Percentiles rank a stretch among this genome's conserved stretches.
Evolutionary conservation across 2,888 invertebrate species (phyloP).

Genomic region (Hemaris fuciformis): DNA sequence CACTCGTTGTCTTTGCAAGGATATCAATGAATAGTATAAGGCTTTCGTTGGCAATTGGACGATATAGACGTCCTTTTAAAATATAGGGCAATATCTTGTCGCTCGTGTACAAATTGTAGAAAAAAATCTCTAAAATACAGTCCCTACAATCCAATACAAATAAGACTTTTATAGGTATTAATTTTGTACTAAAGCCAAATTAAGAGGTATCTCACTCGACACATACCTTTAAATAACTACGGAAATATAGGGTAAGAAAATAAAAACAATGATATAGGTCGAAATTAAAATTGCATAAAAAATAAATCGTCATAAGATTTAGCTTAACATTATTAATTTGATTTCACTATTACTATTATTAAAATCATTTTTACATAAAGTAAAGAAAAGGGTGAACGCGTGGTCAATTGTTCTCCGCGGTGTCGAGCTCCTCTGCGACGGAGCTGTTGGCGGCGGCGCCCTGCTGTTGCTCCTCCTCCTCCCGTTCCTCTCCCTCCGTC

Average conservation of each 20-base stretch:
- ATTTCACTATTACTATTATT: slow-evolving; percentile 35
- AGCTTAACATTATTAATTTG: slow-evolving; percentile 45
- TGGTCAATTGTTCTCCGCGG: not conserved
- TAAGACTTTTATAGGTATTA: too few species aligned
- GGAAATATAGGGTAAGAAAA: slow-evolving; percentile 3
- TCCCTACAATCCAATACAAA: too few species aligned
- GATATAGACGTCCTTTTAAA: too few species aligned
- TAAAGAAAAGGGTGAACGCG: not conserved
- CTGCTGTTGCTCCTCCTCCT: not conserved
- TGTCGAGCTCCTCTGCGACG: not conserved
- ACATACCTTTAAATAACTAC: not conserved
- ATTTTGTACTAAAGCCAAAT: too few species aligned
- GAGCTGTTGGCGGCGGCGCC: not conserved
- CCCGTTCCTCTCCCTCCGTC: not conserved
- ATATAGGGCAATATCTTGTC: too few species aligned
- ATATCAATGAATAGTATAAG: too few species aligned
- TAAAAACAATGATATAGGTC: slow-evolving; percentile 29
- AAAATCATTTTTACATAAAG: slow-evolving; percentile 20
- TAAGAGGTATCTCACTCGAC: too few species aligned
- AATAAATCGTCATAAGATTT: slow-evolving; percentile 35
- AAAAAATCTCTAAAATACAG: too few species aligned
- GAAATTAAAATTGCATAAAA: slow-evolving; percentile 35
- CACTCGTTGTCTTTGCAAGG: too few species aligned
- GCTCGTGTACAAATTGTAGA: too few species aligned
- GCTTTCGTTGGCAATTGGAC: too few species aligned